A percentile compares a stretch with the other conserved stretches of the same genome.
These are phyloP conservation scores for Thymallus thymallus DNA, from an alignment of 2,113 vertebrate genomes.

Conservation along the genomic window DNA sequence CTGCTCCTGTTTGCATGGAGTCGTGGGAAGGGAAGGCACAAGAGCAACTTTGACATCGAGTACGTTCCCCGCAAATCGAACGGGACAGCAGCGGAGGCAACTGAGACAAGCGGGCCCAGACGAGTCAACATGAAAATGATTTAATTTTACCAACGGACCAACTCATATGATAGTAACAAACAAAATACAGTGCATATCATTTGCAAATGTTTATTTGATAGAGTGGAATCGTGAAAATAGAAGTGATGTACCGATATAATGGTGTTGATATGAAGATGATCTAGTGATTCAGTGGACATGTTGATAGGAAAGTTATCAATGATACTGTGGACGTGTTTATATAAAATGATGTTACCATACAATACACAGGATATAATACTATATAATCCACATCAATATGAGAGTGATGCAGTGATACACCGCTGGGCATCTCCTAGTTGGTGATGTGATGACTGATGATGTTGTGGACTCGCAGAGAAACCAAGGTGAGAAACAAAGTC, in stretches of 20 bases:
- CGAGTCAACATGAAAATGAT: slow-evolving; percentile 99
- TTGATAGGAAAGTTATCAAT: slow-evolving; percentile 70
- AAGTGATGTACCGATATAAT: slow-evolving; percentile 66
- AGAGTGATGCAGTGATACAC: slow-evolving; percentile 59
- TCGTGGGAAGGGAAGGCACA: slow-evolving; percentile 94
- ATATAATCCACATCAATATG: slow-evolving; percentile 69
- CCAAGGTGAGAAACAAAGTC: slow-evolving; percentile 51
- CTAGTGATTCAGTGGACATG: slow-evolving; percentile 69
- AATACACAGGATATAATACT: slow-evolving; percentile 66
- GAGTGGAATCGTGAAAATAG: slow-evolving; percentile 69
- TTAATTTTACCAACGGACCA: slow-evolving; percentile 57
- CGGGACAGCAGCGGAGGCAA: slow-evolving; percentile 77
- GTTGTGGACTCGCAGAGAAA: slow-evolving; percentile 38
- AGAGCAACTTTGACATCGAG: slow-evolving; percentile 95
- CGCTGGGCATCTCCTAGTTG: slow-evolving; percentile 65
- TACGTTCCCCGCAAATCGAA: slow-evolving; percentile 95
- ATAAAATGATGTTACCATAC: slow-evolving; percentile 70
- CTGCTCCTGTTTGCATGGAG: slow-evolving; percentile 97
- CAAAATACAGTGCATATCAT: slow-evolving; percentile 46
- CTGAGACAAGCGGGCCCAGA: slow-evolving; percentile 86
- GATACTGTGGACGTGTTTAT: slow-evolving; percentile 72
- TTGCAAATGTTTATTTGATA: slow-evolving; percentile 51
- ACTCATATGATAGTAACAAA: neutral
- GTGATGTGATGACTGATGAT: slow-evolving; percentile 65
- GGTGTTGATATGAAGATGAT: slow-evolving; percentile 65